Base-by-base conservation (phyloP, 2,888 invertebrate genomes). In the Lymantria dispar region DNA sequence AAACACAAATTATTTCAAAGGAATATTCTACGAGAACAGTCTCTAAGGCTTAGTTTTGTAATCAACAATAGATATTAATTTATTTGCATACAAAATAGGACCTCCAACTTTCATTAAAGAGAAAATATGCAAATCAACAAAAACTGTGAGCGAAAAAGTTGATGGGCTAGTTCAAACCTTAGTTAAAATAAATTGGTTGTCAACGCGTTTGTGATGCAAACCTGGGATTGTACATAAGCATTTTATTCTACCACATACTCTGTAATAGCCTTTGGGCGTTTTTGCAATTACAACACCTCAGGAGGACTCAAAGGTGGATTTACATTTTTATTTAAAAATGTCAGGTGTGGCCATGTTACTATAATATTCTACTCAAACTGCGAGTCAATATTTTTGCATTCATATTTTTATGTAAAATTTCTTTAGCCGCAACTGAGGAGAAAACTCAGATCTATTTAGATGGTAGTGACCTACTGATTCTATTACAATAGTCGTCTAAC, bases 171-270 rank as follows among this genome's bases (percentile, higher is more conserved):
- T 75, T 70, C 54, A 57, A 58, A 58, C 56, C 63, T 62, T 69
- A 78, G 76, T 80, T 75, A 68, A 78, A 78, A 78, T 71, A 76
- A 81, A 80, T 79, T 78, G 75, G 76, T 60, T 63, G 64, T 63
- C 62, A 65, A 58, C 74, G 56, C 71, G 59, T 89, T 87, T 89
- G 87, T 83, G 76, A 88, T 88, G 88, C 83, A 88, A 89, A 89
- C 84, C 72, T 62, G 70, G 63, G 65, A 10, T 43, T 52, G 62
- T 58, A 64, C 59, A 68, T 65, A 61, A 67, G 58, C 54, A 60
- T 61, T 52, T 52, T 58, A 52, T 52, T 45, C 51, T 49, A 58
- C 51, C 48, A 60, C 58, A 46, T 48, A 57, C 51, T 44, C 22
- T 53, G 57, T 58, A 58, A 60, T 61, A 63, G 63, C 64, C 59